These are phyloP conservation scores for Drosophila affinis DNA, from an alignment of 2,888 invertebrate genomes.

Conservation along the genomic window DNA sequence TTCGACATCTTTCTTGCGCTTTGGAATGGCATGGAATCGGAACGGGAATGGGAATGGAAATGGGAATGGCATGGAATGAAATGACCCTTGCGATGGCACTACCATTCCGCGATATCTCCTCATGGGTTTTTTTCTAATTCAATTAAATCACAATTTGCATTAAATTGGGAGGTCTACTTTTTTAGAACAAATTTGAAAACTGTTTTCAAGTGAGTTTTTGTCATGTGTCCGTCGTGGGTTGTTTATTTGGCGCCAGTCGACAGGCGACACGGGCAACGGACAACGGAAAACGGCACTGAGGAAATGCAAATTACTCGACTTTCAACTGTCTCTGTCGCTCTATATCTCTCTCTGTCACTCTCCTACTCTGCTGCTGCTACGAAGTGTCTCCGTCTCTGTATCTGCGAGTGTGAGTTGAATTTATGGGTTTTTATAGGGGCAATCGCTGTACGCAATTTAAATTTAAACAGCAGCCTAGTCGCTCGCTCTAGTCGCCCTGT, in stretches of 20 bases:
- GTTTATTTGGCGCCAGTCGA: conserved; percentile 59
- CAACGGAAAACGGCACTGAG: conserved; percentile 29
- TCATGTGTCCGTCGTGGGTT: conserved; percentile 21
- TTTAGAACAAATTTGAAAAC: conserved; percentile 45
- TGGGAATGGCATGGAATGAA: conserved; percentile 13
- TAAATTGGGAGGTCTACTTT: conserved; percentile 22
- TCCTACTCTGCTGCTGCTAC: background rate
- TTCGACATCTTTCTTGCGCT: conserved; percentile 10
- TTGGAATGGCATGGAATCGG: background rate
- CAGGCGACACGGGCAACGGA: conserved; percentile 14
- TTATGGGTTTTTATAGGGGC: conserved; percentile 6
- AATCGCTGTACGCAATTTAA: background rate
- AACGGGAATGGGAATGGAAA: background rate
- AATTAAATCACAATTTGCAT: conserved; percentile 59
- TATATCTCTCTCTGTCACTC: background rate
- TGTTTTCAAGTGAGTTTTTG: conserved; percentile 44
- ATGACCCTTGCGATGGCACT: conserved; percentile 40
- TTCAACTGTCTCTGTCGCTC: background rate
- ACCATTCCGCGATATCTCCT: conserved; percentile 32
- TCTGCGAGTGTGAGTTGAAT: conserved; percentile 15
- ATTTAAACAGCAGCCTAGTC: conserved; percentile 18
- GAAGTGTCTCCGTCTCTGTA: background rate
- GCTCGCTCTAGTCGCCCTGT: background rate
- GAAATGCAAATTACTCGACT: conserved; percentile 54
- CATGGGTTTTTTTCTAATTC: conserved; percentile 51